Percentiles rank a stretch among this genome's conserved stretches.
Evolutionary conservation across 2,888 invertebrate species (phyloP).

Genomic region (Drosophila robusta): DNA sequence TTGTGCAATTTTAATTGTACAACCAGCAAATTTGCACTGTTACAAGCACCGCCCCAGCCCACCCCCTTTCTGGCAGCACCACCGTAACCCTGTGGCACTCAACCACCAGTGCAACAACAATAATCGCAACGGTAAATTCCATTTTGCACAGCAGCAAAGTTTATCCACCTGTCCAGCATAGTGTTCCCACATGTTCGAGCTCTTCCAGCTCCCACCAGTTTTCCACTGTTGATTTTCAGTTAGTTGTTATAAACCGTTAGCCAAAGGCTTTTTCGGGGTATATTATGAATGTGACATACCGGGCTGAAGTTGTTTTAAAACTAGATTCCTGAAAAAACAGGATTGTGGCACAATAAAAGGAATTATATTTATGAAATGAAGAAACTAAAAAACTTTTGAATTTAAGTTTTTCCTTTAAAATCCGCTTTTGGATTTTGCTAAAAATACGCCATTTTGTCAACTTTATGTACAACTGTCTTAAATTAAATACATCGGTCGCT

Average conservation of each 20-base stretch:
- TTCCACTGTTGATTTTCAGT: constrained; percentile 49
- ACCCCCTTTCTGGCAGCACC: background rate
- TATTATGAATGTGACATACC: background rate
- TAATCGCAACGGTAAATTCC: constrained; percentile 60
- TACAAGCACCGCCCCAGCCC: background rate
- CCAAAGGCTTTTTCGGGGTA: background rate
- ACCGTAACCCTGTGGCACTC: background rate
- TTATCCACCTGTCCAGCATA: constrained; percentile 49
- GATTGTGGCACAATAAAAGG: too few species aligned
- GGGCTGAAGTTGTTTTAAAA: background rate
- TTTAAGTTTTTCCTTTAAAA: too few species aligned
- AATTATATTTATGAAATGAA: too few species aligned
- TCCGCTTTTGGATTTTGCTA: too few species aligned
- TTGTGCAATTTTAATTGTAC: constrained; percentile 70
- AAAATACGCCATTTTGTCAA: too few species aligned
- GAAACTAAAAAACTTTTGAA: too few species aligned
- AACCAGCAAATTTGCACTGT: constrained; percentile 53
- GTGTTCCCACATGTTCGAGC: constrained; percentile 34
- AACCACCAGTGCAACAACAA: constrained; percentile 42
- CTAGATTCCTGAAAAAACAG: too few species aligned
- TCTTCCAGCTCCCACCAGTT: constrained; percentile 14
- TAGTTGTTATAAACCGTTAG: constrained; percentile 24
- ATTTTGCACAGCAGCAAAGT: constrained; percentile 50
- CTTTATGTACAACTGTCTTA: too few species aligned
- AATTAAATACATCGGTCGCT: too few species aligned